Conservation (phyloP, 2,888 invertebrate species). For the Bruchidius siliquastri region DNA sequence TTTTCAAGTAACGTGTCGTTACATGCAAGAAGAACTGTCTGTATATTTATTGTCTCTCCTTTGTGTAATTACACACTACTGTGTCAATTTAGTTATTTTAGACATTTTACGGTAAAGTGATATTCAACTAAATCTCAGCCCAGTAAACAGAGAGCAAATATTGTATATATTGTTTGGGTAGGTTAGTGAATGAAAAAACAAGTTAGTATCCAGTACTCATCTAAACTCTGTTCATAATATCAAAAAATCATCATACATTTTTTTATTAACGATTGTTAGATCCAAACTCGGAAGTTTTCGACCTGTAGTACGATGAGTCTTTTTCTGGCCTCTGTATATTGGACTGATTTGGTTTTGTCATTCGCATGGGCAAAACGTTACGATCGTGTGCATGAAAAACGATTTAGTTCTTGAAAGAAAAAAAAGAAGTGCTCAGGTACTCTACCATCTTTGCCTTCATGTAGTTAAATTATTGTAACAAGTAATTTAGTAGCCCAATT, state of each 20-base stretch:
- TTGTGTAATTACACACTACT: background rate
- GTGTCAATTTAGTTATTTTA: background rate
- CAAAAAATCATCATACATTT: background rate
- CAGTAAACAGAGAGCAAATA: background rate
- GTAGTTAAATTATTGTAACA: constrained; percentile 23
- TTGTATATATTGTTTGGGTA: too few relatives aligned
- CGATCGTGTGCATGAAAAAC: background rate
- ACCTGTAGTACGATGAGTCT: background rate
- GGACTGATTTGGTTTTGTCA: background rate
- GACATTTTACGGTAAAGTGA: background rate
- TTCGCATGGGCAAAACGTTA: background rate
- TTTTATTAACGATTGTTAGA: background rate
- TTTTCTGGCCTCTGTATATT: background rate
- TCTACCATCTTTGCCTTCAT: constrained; percentile 45
- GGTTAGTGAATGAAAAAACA: too few relatives aligned
- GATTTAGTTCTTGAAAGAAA: background rate
- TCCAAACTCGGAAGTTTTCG: background rate
- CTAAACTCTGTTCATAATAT: background rate
- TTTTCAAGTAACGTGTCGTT: background rate
- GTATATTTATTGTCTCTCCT: background rate
- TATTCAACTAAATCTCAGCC: background rate
- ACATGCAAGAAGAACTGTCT: background rate
- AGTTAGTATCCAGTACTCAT: background rate
- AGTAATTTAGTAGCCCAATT: constrained; percentile 22
- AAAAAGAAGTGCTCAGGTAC: constrained; percentile 45